A percentile compares a stretch with the other conserved stretches of the same genome.
These are phyloP conservation scores for Trematocara variabile DNA, from an alignment of 2,113 vertebrate genomes.

Conservation along the genomic window DNA sequence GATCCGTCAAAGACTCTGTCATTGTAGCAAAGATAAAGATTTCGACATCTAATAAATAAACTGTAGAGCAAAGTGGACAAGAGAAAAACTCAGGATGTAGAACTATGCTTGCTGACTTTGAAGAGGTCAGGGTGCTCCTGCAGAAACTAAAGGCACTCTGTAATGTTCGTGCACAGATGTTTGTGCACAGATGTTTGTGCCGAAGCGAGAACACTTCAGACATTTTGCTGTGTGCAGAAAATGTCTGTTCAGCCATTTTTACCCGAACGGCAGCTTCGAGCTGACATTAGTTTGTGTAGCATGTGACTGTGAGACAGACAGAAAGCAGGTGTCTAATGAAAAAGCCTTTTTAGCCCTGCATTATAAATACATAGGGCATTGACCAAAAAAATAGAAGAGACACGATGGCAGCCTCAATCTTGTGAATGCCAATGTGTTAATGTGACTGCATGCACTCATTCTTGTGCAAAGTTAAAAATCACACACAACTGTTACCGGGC, in stretches of 20 bases:
- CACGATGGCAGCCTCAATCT: background rate
- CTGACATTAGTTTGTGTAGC: background rate
- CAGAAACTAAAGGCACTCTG: background rate
- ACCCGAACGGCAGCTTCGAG: background rate
- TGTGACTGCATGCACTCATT: background rate
- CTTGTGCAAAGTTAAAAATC: background rate
- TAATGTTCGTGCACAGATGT: background rate
- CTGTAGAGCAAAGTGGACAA: background rate
- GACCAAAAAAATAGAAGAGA: background rate
- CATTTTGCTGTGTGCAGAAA: background rate
- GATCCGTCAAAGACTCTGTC: background rate
- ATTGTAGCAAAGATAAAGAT: background rate
- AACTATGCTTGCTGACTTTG: background rate
- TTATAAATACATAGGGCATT: background rate
- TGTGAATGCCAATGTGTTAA: background rate
- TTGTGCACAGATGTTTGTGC: background rate
- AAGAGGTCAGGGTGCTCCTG: background rate
- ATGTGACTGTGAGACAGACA: background rate
- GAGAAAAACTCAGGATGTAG: background rate
- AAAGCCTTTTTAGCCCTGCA: background rate
- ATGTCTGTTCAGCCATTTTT: background rate
- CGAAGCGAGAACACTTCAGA: background rate
- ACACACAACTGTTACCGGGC: background rate
- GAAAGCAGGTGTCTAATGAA: background rate
- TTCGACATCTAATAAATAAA: background rate